These are phyloP conservation scores for Bradypodion ventrale DNA, from an alignment of 2,797 vertebrate species.

Conservation along the genomic window DNA sequence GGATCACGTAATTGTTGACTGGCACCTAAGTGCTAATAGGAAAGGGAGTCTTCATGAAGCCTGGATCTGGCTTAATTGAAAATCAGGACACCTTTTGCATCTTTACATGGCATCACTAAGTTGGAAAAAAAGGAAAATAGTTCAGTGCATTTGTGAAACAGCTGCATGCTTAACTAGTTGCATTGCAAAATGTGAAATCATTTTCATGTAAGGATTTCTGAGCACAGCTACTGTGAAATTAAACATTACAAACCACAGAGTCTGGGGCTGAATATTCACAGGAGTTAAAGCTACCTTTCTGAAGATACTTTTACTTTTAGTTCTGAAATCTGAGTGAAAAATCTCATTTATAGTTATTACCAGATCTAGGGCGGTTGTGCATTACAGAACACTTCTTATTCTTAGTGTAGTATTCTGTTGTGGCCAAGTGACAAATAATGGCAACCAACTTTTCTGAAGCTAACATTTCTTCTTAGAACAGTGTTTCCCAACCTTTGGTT, in stretches of 20 bases:
- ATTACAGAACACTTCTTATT: neutral
- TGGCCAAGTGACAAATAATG: neutral
- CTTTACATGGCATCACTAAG: neutral
- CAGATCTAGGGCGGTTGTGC: neutral
- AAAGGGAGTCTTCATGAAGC: neutral
- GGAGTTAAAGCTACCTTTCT: too few relatives aligned
- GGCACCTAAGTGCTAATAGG: neutral
- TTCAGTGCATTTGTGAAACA: conserved; percentile 9
- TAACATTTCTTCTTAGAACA: neutral
- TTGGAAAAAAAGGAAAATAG: neutral
- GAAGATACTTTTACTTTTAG: neutral
- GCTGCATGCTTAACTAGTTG: neutral
- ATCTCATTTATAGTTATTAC: neutral
- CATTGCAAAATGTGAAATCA: neutral
- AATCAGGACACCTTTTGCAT: neutral
- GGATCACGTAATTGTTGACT: too few relatives aligned
- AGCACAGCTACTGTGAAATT: too few relatives aligned
- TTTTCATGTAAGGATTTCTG: neutral
- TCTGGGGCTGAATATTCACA: too few relatives aligned
- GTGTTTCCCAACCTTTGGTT: too few relatives aligned
- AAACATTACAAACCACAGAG: neutral
- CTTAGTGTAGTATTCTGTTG: neutral
- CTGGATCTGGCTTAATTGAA: neutral
- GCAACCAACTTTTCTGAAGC: too few relatives aligned
- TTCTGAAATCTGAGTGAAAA: neutral